Base-by-base conservation (phyloP, 1,140 invertebrate species). In the Carposina sasakii region DNA sequence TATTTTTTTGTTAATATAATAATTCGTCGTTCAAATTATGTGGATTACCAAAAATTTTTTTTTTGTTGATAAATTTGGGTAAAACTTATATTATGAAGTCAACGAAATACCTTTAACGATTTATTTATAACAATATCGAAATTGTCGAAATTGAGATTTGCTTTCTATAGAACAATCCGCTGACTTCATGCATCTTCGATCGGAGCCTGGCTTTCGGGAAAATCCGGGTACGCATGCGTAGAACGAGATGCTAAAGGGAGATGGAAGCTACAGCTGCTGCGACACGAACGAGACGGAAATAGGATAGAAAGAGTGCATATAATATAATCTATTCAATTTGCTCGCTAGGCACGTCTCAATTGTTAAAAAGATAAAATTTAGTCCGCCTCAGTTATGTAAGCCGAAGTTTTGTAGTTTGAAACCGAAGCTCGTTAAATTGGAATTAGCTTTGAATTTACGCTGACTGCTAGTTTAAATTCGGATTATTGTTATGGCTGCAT, bases 251-350 rank as follows among this genome's bases (percentile, higher is more conserved):
- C 57, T 53, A 20, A 60, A 71, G 51, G 15, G 66, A 64, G 67
- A 70, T 28, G 43, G 44, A 22, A 46, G 55, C 36, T 64, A 15
- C 30, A 24, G 30, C 21, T 22, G n/a, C 40, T 41, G 48, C 40
- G 24, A 48, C 45, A 15, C 39, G 57, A 82, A 20, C 56, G 69
- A 62, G 74, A 77, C 33, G 13, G 30, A 23, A 26, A 51, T 48
- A 66, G 16, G 52, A 31, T 53, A 65, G 63, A 69, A 57, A 57
- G 57, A 75, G 61, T 76, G 67, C 69, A 72, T 67, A 71, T 67
- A 69, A 72, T 67, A 71, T 67, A 69, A 72, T 75, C 61, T 54
- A 66, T 56, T 74, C 66, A 69, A 82, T 82, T 76, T 74, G 67
- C 74, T 73, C 57, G 71, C 69, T 68, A 68, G 64, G 60, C 74